Evolutionary conservation across 2,113 vertebrate genomes (phyloP).

Genomic region (Anas platyrhynchos): DNA sequence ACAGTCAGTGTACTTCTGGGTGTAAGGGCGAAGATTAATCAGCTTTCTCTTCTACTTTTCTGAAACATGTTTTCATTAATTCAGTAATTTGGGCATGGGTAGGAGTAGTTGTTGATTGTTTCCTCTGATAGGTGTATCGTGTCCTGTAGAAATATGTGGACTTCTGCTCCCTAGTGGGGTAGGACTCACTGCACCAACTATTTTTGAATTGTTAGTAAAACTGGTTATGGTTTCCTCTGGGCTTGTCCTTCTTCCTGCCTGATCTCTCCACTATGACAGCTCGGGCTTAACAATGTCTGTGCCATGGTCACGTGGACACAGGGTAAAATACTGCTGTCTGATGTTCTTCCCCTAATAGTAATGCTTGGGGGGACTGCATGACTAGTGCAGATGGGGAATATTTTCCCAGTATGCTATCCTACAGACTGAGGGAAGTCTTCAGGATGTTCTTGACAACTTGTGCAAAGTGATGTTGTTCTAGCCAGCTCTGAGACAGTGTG

Average conservation of each 20-base stretch:
- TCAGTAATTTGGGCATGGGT: not conserved
- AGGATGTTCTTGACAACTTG: not conserved
- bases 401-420: not conserved
- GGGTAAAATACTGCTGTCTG: accelerated
- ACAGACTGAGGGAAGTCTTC: accelerated
- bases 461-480: not conserved
- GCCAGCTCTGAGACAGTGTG: not conserved
- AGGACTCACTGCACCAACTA: not conserved
- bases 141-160: not conserved
- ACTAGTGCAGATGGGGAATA: not conserved
- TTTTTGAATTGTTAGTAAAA: not conserved
- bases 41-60: not conserved
- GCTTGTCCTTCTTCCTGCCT: not conserved
- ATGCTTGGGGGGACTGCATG: not conserved
- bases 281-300: not conserved
- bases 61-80: too few relatives aligned
- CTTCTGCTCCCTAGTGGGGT: not conserved
- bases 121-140: not conserved
- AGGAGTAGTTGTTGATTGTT: not conserved
- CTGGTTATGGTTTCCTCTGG: not conserved
- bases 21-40: not conserved
- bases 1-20: too few relatives aligned
- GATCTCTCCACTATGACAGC: not conserved
- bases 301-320: accelerated
- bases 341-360: not conserved